A percentile compares a stretch with the other conserved stretches of the same genome.
These are phyloP conservation scores for Siphonodentalium dalli DNA, from an alignment of 2,888 invertebrate genomes.

Conservation along the genomic window DNA sequence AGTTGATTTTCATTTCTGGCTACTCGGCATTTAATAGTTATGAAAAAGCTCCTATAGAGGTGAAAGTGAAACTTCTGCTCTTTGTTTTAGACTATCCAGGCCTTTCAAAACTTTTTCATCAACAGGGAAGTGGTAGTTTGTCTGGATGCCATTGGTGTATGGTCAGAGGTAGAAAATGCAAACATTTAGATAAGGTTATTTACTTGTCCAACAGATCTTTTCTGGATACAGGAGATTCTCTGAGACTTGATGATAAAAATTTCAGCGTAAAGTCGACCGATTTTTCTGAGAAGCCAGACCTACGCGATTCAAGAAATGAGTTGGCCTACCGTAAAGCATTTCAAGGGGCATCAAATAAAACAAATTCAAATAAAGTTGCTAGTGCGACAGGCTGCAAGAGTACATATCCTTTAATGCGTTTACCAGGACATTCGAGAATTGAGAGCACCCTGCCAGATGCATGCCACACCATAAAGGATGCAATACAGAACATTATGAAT, in stretches of 20 bases:
- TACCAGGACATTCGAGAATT: neutral
- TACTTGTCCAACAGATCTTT: neutral
- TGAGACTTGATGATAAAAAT: neutral
- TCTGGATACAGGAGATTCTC: neutral
- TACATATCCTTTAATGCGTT: neutral
- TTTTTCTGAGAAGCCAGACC: neutral
- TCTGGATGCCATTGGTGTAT: constrained; percentile 5
- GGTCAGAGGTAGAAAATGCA: neutral
- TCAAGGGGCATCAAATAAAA: neutral
- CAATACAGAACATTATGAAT: constrained; percentile 2
- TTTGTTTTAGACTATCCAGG: constrained; percentile 7
- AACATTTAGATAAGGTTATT: constrained; percentile 6
- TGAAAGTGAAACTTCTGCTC: constrained; percentile 4
- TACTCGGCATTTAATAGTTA: constrained; percentile 1
- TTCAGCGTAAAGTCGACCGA: neutral
- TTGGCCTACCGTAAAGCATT: neutral
- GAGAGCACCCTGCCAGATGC: constrained; percentile 5
- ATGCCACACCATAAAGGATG: constrained; percentile 8
- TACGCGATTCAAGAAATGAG: neutral
- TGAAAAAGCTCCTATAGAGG: neutral
- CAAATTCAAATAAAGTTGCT: neutral
- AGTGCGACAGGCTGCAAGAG: constrained; percentile 5
- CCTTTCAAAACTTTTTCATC: constrained; percentile 1
- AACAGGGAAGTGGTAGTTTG: constrained; percentile 8
- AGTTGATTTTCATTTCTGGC: constrained; percentile 1